A percentile compares a stretch with the other conserved stretches of the same genome.
Evolutionary conservation across 30 jellyfish, hydroid and myxozoan genomes (phyloP).

Genomic region (Clytia hemisphaerica): DNA sequence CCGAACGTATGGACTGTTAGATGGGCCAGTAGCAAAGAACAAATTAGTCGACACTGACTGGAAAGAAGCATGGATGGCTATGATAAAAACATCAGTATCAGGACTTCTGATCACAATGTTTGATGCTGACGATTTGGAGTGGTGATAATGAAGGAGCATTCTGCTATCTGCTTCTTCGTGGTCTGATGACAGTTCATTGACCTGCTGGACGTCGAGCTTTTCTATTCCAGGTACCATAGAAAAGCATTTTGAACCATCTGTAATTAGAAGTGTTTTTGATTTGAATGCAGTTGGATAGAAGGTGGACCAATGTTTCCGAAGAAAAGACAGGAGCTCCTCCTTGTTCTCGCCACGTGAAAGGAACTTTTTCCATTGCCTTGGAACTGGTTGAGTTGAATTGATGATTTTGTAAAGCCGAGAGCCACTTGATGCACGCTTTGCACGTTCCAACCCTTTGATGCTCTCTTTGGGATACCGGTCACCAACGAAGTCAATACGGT

Average conservation of each 20-base stretch:
- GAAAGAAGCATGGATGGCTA: conserved; percentile 11
- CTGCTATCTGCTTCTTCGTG: no score
- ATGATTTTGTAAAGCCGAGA: conserved; percentile 14
- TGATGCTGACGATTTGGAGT: no score
- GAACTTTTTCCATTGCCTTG: conserved; percentile 33
- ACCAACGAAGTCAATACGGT: conserved; percentile 29
- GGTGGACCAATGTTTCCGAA: no score
- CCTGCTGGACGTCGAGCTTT: no score
- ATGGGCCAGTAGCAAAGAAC: no score
- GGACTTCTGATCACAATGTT: conserved; percentile 30
- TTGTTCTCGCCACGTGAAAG: conserved; percentile 14
- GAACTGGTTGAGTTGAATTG: conserved; percentile 17
- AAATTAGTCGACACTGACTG: no score
- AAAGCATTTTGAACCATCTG: conserved; percentile 30
- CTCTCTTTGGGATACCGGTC: conserved; percentile 30
- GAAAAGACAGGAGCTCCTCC: neutral
- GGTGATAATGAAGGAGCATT: no score
- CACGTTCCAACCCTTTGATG: conserved; percentile 18
- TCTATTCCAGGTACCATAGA: no score
- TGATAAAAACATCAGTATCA: conserved; percentile 39
- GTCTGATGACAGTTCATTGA: no score
- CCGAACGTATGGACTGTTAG: no score
- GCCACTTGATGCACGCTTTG: conserved; percentile 29
- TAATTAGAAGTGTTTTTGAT: conserved; percentile 30
- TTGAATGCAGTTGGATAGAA: conserved; percentile 4